phyloP scores from a whole-genome alignment of 30 jellyfish, hydroid and myxozoan species.

The Rhopilema esculentum region DNA sequence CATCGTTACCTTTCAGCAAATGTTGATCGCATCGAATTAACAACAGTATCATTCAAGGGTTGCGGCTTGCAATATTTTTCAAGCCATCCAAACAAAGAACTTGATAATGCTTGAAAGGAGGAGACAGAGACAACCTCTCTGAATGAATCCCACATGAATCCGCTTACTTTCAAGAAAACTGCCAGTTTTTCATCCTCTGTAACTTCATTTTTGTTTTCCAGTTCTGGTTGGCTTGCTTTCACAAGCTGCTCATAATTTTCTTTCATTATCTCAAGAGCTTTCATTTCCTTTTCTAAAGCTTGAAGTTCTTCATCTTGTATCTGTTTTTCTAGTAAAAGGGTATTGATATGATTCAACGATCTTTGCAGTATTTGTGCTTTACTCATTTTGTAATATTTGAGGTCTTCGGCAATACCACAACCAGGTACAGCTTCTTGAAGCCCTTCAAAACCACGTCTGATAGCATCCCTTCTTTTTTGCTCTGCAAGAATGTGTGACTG shows the following conservation, averaged over 20 bases:
- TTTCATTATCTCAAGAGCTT: slow-evolving; percentile 60
- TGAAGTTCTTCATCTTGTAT: slow-evolving; percentile 67
- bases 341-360: slow-evolving; percentile 39
- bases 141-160: slow-evolving; percentile 46
- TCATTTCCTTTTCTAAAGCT: slow-evolving; percentile 61
- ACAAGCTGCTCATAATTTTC: slow-evolving; percentile 65
- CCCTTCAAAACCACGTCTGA: slow-evolving; percentile 62
- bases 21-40: slow-evolving; percentile 59
- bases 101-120: slow-evolving; percentile 40
- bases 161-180: slow-evolving; percentile 47
- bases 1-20: slow-evolving; percentile 17
- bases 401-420: slow-evolving; percentile 31
- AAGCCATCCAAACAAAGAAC: slow-evolving; percentile 62
- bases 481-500: slow-evolving; percentile 70
- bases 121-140: slow-evolving; percentile 54
- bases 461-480: slow-evolving; percentile 73
- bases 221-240: slow-evolving; percentile 45
- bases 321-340: slow-evolving; percentile 20
- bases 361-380: slow-evolving; percentile 83
- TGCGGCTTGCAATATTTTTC: slow-evolving; percentile 71
- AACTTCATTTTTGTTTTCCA: slow-evolving; percentile 45
- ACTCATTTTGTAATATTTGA: slow-evolving; percentile 58
- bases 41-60: slow-evolving; percentile 48
- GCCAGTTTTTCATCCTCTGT: slow-evolving; percentile 51
- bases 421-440: slow-evolving; percentile 84